Evolutionary conservation across 1,140 invertebrate genomes (phyloP).

Genomic region (Phthorimaea operculella): DNA sequence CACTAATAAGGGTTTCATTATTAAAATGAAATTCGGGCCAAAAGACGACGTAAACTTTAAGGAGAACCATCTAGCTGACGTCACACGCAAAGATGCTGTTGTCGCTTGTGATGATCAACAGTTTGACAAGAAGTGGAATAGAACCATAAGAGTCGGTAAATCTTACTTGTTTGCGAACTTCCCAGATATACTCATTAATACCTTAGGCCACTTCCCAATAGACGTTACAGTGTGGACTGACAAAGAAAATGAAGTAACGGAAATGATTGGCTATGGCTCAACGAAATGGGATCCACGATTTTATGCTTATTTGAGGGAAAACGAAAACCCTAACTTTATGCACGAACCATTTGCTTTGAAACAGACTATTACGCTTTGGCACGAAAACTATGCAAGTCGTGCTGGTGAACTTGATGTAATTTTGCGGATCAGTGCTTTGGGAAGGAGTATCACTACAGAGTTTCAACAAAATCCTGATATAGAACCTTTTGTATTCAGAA

Average conservation of each 20-base stretch:
- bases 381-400: conserved; percentile 48
- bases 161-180: conserved; percentile 57
- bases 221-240: conserved; percentile 60
- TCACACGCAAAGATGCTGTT: conserved; percentile 34
- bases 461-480: conserved; percentile 50
- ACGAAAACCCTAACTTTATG: conserved; percentile 33
- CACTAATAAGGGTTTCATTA: conserved; percentile 49
- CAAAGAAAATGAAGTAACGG: conserved; percentile 44
- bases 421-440: conserved; percentile 47
- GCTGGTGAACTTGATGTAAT: conserved; percentile 51
- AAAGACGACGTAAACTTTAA: conserved; percentile 58
- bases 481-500: conserved; percentile 60
- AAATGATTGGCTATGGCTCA: conserved; percentile 52
- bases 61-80: conserved; percentile 43
- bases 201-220: conserved; percentile 50
- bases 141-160: conserved; percentile 55
- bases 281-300: conserved; percentile 57
- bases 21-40: conserved; percentile 59
- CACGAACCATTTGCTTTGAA: conserved; percentile 51
- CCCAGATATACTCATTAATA: conserved; percentile 50
- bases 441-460: conserved; percentile 54
- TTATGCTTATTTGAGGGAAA: conserved; percentile 52
- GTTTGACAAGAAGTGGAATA: conserved; percentile 46
- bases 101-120: conserved; percentile 40
- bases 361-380: conserved; percentile 32